Evolutionary conservation across 2,888 invertebrate genomes (phyloP).

Genomic region (Orthosia gracilis): DNA sequence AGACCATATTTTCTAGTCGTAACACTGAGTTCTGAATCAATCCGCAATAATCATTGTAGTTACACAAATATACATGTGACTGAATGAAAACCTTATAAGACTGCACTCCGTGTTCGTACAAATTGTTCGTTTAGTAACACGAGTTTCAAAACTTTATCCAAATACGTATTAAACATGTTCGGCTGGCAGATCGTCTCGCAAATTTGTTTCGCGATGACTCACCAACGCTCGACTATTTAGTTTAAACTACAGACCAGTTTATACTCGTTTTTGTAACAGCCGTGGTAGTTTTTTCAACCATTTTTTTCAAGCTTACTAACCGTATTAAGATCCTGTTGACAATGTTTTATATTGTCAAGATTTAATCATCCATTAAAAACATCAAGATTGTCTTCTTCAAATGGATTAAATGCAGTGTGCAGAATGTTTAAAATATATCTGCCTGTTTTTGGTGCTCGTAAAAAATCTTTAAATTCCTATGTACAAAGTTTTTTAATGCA

Average conservation of each 20-base stretch:
- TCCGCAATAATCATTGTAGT: slow-evolving; percentile 8
- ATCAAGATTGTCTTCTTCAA: slow-evolving; percentile 39
- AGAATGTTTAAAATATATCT: slow-evolving; percentile 18
- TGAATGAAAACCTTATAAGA: slow-evolving; percentile 37
- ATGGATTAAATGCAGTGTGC: slow-evolving; percentile 44
- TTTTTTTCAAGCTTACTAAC: slow-evolving; percentile 55
- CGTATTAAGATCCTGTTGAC: slow-evolving; percentile 67
- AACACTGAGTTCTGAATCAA: background rate
- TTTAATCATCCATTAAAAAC: slow-evolving; percentile 54
- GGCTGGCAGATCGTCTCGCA: slow-evolving; percentile 64
- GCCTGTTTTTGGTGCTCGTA: background rate
- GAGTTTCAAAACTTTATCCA: slow-evolving; percentile 50
- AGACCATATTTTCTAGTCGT: background rate
- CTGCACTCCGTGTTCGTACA: slow-evolving; percentile 41
- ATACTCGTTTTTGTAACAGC: slow-evolving; percentile 58
- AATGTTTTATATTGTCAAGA: slow-evolving; percentile 60
- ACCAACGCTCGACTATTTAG: slow-evolving; percentile 63
- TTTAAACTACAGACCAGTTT: slow-evolving; percentile 61
- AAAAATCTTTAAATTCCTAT: slow-evolving; percentile 13
- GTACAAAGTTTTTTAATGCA: slow-evolving; percentile 8
- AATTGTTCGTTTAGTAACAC: slow-evolving; percentile 45
- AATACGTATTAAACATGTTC: slow-evolving; percentile 51
- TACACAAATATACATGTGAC: slow-evolving; percentile 23
- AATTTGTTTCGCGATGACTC: slow-evolving; percentile 74
- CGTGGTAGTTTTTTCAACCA: slow-evolving; percentile 53